Base-by-base conservation (phyloP, 92 coral and sea anemone species). In the Ricordea florida region DNA sequence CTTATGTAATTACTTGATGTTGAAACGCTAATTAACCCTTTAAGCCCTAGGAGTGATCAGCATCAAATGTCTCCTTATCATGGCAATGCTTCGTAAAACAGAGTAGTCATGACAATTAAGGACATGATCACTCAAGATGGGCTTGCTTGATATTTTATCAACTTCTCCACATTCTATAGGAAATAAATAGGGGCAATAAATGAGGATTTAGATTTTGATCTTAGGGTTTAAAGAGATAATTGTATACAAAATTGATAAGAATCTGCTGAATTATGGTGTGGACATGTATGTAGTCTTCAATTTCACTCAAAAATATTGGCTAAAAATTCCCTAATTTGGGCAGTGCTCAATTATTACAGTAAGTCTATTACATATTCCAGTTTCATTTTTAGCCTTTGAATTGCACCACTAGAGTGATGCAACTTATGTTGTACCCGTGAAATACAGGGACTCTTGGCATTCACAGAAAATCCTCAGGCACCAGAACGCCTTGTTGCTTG, bases 21-120 rank as follows among this genome's bases (percentile, higher is more conserved):
- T 57, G 64, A 57, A 57, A 57, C 30, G 62, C 62, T 55, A 55
- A n/a, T n/a, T n/a, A n/a, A n/a, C n/a, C n/a, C n/a, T n/a, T n/a
- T n/a, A n/a, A n/a, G n/a, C n/a, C n/a, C n/a, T n/a, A n/a, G n/a
- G n/a, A n/a, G n/a, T n/a, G n/a, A n/a, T n/a, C n/a, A n/a, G n/a
- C n/a, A n/a, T n/a, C n/a, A n/a, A n/a, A n/a, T n/a, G n/a, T n/a
- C n/a, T n/a, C n/a, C n/a, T n/a, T n/a, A n/a, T n/a, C n/a, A n/a
- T n/a, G n/a, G n/a, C n/a, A n/a, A n/a, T n/a, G n/a, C n/a, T n/a
- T n/a, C n/a, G n/a, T n/a, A n/a, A n/a, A n/a, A n/a, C n/a, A n/a
- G n/a, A n/a, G n/a, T n/a, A n/a, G n/a, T n/a, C n/a, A n/a, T n/a
- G n/a, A n/a, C n/a, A n/a, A n/a, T n/a, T n/a, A n/a, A n/a, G n/a